Evolutionary conservation across 2,888 invertebrate species (phyloP).

Genomic region (Notocelia uddmanniana): DNA sequence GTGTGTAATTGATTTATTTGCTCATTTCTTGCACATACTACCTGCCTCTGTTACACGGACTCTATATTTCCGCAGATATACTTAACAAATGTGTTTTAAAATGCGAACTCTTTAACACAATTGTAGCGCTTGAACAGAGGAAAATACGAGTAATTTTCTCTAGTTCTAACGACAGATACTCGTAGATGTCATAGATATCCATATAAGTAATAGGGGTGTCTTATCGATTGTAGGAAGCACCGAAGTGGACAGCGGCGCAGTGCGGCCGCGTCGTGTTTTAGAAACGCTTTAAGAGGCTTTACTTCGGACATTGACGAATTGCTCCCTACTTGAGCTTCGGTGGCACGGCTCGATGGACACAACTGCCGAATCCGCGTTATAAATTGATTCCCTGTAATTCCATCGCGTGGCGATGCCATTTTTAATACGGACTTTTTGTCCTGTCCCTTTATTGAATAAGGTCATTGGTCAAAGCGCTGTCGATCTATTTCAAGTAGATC

Average conservation of each 20-base stretch:
- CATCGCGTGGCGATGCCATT: constrained; percentile 51
- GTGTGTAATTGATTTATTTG: constrained; percentile 82
- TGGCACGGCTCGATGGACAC: constrained; percentile 55
- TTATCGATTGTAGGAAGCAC: constrained; percentile 65
- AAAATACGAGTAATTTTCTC: constrained; percentile 24
- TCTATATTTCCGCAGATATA: constrained; percentile 30
- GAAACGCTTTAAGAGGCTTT: constrained; percentile 77
- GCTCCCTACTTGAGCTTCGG: constrained; percentile 63
- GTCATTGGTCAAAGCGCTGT: constrained; percentile 46
- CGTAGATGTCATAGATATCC: constrained; percentile 50
- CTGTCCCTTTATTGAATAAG: constrained; percentile 50
- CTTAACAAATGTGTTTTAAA: constrained; percentile 40
- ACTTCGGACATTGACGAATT: constrained; percentile 78
- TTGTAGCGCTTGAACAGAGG: constrained; percentile 5
- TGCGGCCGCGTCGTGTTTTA: constrained; percentile 67
- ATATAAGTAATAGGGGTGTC: constrained; percentile 54
- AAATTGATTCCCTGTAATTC: constrained; percentile 56
- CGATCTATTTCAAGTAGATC: constrained; percentile 46
- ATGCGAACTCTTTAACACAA: constrained; percentile 34
- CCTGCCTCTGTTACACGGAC: constrained; percentile 53
- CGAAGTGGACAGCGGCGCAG: constrained; percentile 65
- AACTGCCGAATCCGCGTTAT: constrained; percentile 51
- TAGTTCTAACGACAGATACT: constrained; percentile 24
- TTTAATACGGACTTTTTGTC: constrained; percentile 49
- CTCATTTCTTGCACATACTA: constrained; percentile 72